phyloP scores from a whole-genome alignment of 2,797 vertebrate species.

The Clarias pachynema region DNA sequence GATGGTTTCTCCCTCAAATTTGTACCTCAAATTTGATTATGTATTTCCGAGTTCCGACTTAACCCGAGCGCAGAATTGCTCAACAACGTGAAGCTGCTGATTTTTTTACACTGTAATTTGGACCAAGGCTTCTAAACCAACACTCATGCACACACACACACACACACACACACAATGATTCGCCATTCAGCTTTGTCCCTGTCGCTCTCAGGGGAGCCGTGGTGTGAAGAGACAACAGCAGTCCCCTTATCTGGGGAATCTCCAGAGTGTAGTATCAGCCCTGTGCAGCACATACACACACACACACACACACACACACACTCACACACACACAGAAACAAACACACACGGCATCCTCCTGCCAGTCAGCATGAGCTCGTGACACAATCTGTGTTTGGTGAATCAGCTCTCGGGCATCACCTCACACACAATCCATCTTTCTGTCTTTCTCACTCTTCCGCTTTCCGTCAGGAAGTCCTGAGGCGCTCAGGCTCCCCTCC shows the following conservation, averaged over 20 bases:
- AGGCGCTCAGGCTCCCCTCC: slow-evolving; percentile 42
- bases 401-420: slow-evolving; percentile 57
- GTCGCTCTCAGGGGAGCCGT: slow-evolving; percentile 51
- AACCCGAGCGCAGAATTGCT: neutral
- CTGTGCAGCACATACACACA: slow-evolving; percentile 20
- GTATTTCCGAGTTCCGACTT: neutral
- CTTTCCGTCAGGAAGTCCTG: slow-evolving; percentile 58
- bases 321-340: slow-evolving; percentile 41
- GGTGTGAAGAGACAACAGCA: slow-evolving; percentile 57
- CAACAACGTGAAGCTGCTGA: neutral
- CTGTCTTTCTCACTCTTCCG: slow-evolving; percentile 45
- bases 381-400: slow-evolving; percentile 68
- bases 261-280: slow-evolving; percentile 54
- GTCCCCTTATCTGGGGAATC: slow-evolving; percentile 61
- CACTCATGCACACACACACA: neutral
- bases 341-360: slow-evolving; percentile 25
- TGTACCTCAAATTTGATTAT: neutral
- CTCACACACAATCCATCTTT: slow-evolving; percentile 48
- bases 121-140: neutral
- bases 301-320: slow-evolving; percentile 33
- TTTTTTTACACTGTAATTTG: neutral
- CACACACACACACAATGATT: neutral
- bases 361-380: slow-evolving; percentile 55
- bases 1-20: neutral
- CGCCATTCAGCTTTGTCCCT: slow-evolving; percentile 25